These are phyloP conservation scores for Belonocnema kinseyi DNA, from an alignment of 1,140 invertebrate species.

Conservation along the genomic window DNA sequence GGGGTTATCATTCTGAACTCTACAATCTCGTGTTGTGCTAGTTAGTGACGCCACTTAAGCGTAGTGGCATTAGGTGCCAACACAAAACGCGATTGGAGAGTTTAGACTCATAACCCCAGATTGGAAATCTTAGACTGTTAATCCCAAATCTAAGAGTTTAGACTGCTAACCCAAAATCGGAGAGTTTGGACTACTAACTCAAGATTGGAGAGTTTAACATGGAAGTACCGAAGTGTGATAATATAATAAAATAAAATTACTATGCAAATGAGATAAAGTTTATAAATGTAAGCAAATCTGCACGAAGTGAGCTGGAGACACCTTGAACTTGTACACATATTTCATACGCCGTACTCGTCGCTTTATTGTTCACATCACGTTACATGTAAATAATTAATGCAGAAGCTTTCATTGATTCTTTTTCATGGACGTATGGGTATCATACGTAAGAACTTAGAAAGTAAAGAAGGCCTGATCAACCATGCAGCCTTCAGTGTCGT, in stretches of 20 bases:
- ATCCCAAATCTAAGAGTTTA: no score
- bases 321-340: neutral
- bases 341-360: neutral
- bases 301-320: neutral
- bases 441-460: constrained; percentile 33
- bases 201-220: no score
- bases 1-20: no score
- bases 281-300: neutral
- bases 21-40: no score
- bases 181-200: no score
- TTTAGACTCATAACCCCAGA: no score
- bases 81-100: no score
- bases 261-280: neutral
- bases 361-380: constrained; percentile 8
- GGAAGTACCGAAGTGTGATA: no score
- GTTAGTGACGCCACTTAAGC: no score
- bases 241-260: neutral
- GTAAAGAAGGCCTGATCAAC: constrained; percentile 61
- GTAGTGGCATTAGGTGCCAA: no score
- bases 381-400: constrained; percentile 11
- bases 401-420: constrained; percentile 11
- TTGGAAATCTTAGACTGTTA: no score
- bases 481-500: constrained; percentile 68
- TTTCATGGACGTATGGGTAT: constrained; percentile 44
- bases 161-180: no score